These are phyloP conservation scores for Peromyscus attwateri DNA, from an alignment of 2,797 vertebrate genomes.

Conservation along the genomic window DNA sequence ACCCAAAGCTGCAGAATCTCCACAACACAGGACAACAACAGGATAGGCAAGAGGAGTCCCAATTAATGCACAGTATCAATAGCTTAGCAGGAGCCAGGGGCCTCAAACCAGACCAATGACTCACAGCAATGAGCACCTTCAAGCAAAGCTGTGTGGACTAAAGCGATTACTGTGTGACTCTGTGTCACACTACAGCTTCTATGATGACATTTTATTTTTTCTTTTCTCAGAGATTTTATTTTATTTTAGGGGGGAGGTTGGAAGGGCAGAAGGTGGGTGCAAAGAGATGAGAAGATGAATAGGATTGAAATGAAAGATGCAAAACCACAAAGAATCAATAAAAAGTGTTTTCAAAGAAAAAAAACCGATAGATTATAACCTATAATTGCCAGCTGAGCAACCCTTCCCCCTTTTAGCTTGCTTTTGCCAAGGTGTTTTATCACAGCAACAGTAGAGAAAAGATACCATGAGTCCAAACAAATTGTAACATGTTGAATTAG, in stretches of 20 bases:
- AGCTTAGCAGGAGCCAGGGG: not conserved
- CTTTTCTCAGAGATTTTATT: not conserved
- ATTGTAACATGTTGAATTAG: constrained; percentile 68
- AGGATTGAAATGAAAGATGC: not conserved
- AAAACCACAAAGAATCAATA: not conserved
- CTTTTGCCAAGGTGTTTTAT: not conserved
- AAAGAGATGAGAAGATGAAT: no score
- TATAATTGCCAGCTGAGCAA: not conserved
- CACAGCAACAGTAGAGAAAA: not conserved
- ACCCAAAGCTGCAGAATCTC: not conserved
- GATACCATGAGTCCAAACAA: constrained; percentile 66
- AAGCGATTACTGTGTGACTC: no score
- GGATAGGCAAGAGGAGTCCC: not conserved
- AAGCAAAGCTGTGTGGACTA: not conserved
- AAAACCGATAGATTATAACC: not conserved
- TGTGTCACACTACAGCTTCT: not conserved
- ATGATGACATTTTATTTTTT: not conserved
- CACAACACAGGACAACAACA: not conserved
- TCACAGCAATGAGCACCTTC: not conserved
- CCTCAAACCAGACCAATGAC: not conserved
- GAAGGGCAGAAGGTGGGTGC: not conserved
- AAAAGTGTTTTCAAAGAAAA: not conserved
- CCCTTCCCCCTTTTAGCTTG: not conserved
- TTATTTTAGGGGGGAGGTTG: not conserved
- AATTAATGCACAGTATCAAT: not conserved